Evolutionary conservation across 2,888 invertebrate species (phyloP).

Genomic region (Nyleta sp.): DNA sequence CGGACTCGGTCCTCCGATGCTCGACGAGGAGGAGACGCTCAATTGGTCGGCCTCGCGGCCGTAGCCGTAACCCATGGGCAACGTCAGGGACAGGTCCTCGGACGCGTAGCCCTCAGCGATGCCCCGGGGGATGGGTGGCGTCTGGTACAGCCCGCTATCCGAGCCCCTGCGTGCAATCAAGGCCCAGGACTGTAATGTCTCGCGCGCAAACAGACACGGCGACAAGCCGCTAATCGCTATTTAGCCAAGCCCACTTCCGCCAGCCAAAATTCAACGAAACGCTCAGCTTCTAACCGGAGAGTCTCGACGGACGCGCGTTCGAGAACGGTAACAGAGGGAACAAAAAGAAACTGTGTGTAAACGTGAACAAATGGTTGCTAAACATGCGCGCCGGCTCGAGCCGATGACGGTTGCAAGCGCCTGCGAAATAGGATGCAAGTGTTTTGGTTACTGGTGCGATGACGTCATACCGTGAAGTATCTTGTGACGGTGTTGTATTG

Average conservation of each 20-base stretch:
- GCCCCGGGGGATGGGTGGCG: conserved; percentile 84
- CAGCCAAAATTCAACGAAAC: conserved; percentile 40
- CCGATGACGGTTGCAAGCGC: conserved; percentile 60
- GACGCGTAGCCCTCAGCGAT: conserved; percentile 85
- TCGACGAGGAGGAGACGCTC: conserved; percentile 86
- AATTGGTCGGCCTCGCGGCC: conserved; percentile 85
- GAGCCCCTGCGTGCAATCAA: conserved; percentile 84
- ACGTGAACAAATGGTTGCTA: conserved; percentile 31
- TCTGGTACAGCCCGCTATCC: conserved; percentile 85
- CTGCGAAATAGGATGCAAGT: conserved; percentile 62
- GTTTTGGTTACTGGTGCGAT: conserved; percentile 57
- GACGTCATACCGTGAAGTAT: conserved; percentile 79
- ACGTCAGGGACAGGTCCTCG: conserved; percentile 83
- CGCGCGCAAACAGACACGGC: conserved; percentile 11
- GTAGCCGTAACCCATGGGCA: conserved; percentile 81
- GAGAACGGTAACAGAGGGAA: conserved; percentile 18
- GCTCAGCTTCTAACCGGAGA: conserved; percentile 31
- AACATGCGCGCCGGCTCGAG: conserved; percentile 53
- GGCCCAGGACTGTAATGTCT: conserved; percentile 22
- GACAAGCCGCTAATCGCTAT: conserved; percentile 59
- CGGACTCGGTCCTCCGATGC: conserved; percentile 84
- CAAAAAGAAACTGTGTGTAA: conserved; percentile 20
- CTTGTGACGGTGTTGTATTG: conserved; percentile 79
- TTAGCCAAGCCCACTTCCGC: conserved; percentile 54
- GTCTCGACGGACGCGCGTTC: conserved; percentile 16